Percentiles rank a stretch among this genome's conserved stretches.
Conservation (phyloP, 2,888 invertebrate species). For the Electrophaes corylata region DNA sequence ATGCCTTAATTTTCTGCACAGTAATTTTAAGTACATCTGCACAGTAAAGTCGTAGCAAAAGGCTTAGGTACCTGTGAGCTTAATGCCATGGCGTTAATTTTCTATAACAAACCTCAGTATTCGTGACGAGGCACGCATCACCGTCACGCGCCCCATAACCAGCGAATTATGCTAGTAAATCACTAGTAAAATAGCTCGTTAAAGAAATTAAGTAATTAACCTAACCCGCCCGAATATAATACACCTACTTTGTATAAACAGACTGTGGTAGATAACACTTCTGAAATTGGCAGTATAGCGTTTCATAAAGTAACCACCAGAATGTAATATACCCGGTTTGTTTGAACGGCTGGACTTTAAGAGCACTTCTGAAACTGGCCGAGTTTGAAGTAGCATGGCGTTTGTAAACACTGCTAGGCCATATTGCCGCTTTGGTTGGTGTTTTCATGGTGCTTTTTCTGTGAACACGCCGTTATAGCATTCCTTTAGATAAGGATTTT, state of each 20-base stretch:
- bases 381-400: conserved; percentile 55
- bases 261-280: conserved; percentile 41
- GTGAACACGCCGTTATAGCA: background rate
- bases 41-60: no score
- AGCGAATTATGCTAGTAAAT: conserved; percentile 73
- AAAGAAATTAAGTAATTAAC: conserved; percentile 78
- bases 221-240: conserved; percentile 57
- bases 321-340: conserved; percentile 34
- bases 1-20: no score
- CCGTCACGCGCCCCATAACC: conserved; percentile 62
- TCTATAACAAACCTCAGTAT: conserved; percentile 28
- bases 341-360: conserved; percentile 31
- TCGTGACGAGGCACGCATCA: conserved; percentile 33
- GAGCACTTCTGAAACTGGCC: conserved; percentile 48
- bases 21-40: no score
- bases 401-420: conserved; percentile 57
- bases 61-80: background rate
- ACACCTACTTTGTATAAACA: conserved; percentile 34
- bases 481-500: background rate
- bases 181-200: conserved; percentile 62
- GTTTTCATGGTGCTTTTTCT: conserved; percentile 21
- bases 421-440: conserved; percentile 29
- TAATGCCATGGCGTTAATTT: background rate
- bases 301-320: conserved; percentile 23
- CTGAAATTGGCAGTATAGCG: conserved; percentile 45